Evolutionary conservation across 2,797 vertebrate species (phyloP), one percentile per base, ranked within the genome.

Genomic region (Natrix natrix): DNA sequence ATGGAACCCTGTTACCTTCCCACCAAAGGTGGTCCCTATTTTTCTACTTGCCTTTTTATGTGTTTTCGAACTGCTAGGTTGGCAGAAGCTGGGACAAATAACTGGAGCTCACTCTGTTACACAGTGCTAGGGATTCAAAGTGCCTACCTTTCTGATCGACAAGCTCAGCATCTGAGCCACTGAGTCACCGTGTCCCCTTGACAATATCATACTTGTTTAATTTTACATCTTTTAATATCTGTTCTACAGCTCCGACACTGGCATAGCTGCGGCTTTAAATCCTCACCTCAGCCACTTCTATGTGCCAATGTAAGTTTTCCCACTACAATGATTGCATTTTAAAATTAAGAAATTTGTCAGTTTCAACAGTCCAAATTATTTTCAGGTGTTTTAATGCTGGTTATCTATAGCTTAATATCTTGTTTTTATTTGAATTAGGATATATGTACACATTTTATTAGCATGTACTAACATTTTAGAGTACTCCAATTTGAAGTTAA

Each of bases 201-300:
- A 91, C 89, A 94, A 20, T 92, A 63, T 94, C 90, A 90, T 97
- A 95, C 92, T 96, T 93, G 93, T 95, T 94, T 89, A 90, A 91
- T 94, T 96, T 96, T 91, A 66, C 93, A 0, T 96, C 94, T 96
- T 96, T 97, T 95, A 97, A 96, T 96, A 93, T 97, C 96, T 97
- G 89, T 97, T 96, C 96, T 96, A 96, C 94, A 97, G 95, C 96
- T 97, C 94, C 96, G 95, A 94, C 96, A 96, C 93, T 97, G 97
- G 95, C 96, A 96, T 96, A 97, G 95, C 95, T 97, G 96, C 89
- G 93, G 96, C 96, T 97, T 97, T 97, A 97, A 97, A 91, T 97
- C 97, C 94, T 97, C 96, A 95, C 96, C 96, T 97, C 96, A 97
- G 97, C 97, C 95, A 96, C 96, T 97, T 96, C 95, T 97, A 92